These are phyloP conservation scores for Odontomyia ornata DNA, from an alignment of 2,888 invertebrate species.

Conservation along the genomic window DNA sequence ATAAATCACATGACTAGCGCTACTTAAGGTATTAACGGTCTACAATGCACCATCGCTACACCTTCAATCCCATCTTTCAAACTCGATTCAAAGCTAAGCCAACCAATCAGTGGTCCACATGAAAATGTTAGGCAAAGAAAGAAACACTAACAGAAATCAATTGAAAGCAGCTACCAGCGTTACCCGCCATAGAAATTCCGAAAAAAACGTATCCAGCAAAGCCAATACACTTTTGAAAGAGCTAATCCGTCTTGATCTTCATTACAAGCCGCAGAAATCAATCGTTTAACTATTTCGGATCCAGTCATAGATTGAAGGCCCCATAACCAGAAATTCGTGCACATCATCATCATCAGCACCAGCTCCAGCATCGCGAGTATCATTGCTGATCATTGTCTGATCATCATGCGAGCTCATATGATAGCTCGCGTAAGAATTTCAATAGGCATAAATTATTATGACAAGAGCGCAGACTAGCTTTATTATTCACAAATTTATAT, in stretches of 20 bases:
- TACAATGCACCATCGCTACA: slow-evolving; percentile 11
- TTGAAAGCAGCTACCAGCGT: slow-evolving; percentile 41
- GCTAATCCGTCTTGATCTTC: slow-evolving; percentile 41
- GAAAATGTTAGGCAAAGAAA: slow-evolving; percentile 10
- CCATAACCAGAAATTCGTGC: slow-evolving; percentile 37
- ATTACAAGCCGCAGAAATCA: slow-evolving; percentile 35
- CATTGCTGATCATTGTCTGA: background rate
- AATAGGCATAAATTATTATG: slow-evolving; percentile 42
- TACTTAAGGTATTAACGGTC: slow-evolving; percentile 38
- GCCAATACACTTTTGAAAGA: slow-evolving; percentile 17
- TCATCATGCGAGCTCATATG: background rate
- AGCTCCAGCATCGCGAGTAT: background rate
- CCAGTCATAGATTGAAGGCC: slow-evolving; percentile 6
- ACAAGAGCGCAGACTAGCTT: slow-evolving; percentile 29
- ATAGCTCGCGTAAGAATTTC: slow-evolving; percentile 17
- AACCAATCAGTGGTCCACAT: slow-evolving; percentile 13
- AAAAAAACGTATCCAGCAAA: slow-evolving; percentile 4
- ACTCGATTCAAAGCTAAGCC: background rate
- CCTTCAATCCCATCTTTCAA: background rate
- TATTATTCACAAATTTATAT: slow-evolving; percentile 20
- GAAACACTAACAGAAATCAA: slow-evolving; percentile 39
- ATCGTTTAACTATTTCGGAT: slow-evolving; percentile 14
- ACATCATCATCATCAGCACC: slow-evolving; percentile 19
- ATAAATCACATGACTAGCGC: slow-evolving; percentile 36
- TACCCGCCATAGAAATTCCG: slow-evolving; percentile 16